Conservation (phyloP, 2,888 invertebrate species). For the Euplexia lucipara region DNA sequence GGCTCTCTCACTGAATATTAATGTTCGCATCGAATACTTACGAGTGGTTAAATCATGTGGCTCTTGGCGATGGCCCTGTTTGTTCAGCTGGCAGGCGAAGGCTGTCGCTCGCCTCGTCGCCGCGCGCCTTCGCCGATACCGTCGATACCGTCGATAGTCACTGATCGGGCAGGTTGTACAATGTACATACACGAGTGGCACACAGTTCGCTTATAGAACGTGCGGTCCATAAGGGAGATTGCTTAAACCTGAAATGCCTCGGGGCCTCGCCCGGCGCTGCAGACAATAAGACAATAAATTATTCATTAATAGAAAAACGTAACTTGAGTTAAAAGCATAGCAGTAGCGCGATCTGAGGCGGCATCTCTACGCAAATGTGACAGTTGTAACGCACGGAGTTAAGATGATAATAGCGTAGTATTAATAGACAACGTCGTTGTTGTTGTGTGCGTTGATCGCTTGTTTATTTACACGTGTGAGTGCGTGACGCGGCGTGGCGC, state of each 20-base stretch:
- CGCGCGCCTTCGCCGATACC: too few relatives aligned
- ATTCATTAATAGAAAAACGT: neutral
- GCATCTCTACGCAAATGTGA: conserved; percentile 19
- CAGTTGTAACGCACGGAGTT: conserved; percentile 56
- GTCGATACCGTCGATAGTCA: conserved; percentile 1
- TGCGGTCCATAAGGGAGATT: neutral
- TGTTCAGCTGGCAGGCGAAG: conserved; percentile 61
- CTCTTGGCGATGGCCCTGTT: conserved; percentile 42
- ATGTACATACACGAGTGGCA: neutral
- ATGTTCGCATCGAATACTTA: conserved; percentile 11
- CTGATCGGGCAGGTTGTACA: conserved; percentile 18
- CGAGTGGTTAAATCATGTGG: conserved; percentile 31
- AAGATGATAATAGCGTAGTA: conserved; percentile 72
- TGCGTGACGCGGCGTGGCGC: conserved; percentile 42
- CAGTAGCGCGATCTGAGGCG: neutral
- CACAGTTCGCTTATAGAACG: neutral
- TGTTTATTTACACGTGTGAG: conserved; percentile 56
- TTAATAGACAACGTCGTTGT: conserved; percentile 74
- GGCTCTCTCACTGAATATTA: neutral
- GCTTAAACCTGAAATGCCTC: conserved; percentile 4
- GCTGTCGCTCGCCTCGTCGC: conserved; percentile 44
- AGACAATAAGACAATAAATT: too few relatives aligned
- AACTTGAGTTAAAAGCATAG: neutral
- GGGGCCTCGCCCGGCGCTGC: neutral
- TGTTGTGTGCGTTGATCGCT: conserved; percentile 65